These are phyloP conservation scores for Manduca sexta DNA, from an alignment of 1,140 invertebrate species.

Conservation along the genomic window DNA sequence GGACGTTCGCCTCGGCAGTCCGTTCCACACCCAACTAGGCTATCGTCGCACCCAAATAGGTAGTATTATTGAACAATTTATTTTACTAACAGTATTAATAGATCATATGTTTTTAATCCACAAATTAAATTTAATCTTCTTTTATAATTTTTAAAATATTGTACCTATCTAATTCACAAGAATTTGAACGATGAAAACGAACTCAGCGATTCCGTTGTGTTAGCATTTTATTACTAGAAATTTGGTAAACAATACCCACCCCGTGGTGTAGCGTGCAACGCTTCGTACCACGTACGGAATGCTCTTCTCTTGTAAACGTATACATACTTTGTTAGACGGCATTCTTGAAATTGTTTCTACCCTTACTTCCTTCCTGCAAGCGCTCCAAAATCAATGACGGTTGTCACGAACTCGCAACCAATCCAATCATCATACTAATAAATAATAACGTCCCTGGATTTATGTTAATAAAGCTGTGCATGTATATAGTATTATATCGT, in stretches of 20 bases:
- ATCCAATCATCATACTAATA: slow-evolving; percentile 14
- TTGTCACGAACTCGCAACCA: slow-evolving; percentile 8
- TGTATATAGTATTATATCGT: slow-evolving; percentile 47
- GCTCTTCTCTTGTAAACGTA: background rate
- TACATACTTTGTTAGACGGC: background rate
- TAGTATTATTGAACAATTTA: too few species aligned
- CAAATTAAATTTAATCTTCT: too few species aligned
- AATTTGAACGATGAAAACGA: too few species aligned
- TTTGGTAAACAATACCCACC: background rate
- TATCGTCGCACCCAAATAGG: too few species aligned
- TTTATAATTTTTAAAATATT: too few species aligned
- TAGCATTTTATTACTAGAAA: too few species aligned
- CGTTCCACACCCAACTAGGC: too few species aligned
- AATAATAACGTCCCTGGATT: slow-evolving; percentile 17
- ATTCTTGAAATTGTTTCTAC: slow-evolving; percentile 3
- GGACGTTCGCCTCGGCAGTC: too few species aligned
- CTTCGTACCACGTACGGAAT: slow-evolving; percentile 43
- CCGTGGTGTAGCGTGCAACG: slow-evolving; percentile 13
- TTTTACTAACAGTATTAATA: too few species aligned
- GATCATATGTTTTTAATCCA: too few species aligned
- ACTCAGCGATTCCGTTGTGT: too few species aligned
- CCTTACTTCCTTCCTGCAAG: background rate
- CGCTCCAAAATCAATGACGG: slow-evolving; percentile 4
- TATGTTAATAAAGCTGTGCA: slow-evolving; percentile 23
- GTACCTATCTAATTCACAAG: too few species aligned